phyloP scores from a whole-genome alignment of 2,797 vertebrate genomes.

The Pseudochaenichthys georgianus region DNA sequence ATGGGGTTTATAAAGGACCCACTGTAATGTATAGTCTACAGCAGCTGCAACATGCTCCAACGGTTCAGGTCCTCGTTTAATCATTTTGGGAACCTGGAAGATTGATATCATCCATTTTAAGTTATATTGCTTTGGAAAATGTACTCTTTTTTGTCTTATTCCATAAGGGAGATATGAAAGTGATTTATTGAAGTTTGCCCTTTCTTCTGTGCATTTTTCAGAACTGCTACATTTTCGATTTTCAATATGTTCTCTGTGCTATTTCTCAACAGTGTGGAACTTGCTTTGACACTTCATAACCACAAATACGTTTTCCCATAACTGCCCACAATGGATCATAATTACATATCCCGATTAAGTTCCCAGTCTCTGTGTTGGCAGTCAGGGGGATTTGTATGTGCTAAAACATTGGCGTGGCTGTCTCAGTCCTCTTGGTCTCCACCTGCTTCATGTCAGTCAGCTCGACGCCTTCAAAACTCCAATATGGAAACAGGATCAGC shows the following conservation, averaged over 20 bases:
- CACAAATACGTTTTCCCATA: not conserved
- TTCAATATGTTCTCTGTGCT: slow-evolving; percentile 6
- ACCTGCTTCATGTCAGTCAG: slow-evolving; percentile 62
- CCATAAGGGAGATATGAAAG: not conserved
- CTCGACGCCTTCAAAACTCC: slow-evolving; percentile 3
- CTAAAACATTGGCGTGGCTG: not conserved
- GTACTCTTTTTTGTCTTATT: not conserved
- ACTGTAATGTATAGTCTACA: slow-evolving; percentile 39
- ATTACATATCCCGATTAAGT: not conserved
- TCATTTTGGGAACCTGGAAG: slow-evolving; percentile 9
- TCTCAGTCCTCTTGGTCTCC: slow-evolving; percentile 24
- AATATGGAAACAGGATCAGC: slow-evolving; percentile 12
- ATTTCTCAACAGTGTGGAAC: slow-evolving; percentile 5
- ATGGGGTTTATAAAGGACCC: slow-evolving; percentile 10
- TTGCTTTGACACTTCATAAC: not conserved
- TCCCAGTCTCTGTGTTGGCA: not conserved
- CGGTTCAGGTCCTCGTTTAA: slow-evolving; percentile 5
- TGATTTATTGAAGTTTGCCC: not conserved
- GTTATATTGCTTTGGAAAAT: slow-evolving; percentile 7
- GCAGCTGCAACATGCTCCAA: slow-evolving; percentile 8
- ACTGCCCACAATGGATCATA: not conserved
- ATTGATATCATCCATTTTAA: slow-evolving; percentile 6
- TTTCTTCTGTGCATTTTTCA: not conserved
- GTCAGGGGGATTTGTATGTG: not conserved
- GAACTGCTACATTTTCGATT: not conserved